Evolutionary conservation across 1,140 invertebrate species (phyloP), one percentile per base, ranked within the genome.

Genomic region (Zaprionus tsacasi): DNA sequence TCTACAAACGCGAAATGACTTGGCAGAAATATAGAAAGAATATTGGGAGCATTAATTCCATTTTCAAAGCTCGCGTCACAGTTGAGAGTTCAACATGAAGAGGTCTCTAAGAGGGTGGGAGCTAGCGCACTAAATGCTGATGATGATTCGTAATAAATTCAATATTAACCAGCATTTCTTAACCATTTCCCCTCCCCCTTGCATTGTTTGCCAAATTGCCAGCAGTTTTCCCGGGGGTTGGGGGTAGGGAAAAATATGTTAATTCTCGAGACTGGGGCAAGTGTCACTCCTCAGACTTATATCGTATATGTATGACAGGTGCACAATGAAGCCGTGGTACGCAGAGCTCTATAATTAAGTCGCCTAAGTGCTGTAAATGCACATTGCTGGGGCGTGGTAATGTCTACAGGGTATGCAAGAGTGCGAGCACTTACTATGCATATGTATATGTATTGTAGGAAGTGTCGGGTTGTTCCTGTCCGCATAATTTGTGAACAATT

Each of bases 401-500:
- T 6, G 17, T 30, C n/a, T 43, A 78, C 72, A 64, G 76, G 76
- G 70, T 79, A 79, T 50, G 25, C 36, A 25, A 40, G 52, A 55
- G 52, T 55, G 52, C 52, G 21, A 55, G 52, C 45, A 50, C 45
- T 55, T 21, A 25, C 45, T 35, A 58, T 25, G 21, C 11, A 36
- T 27, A 76, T 82, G 82, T 80, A 68, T 35, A 6, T 33, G 30
- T 5, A 33, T 5, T 35, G 33, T 35, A 10, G 33, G 27, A 30
- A 87, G 82, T 81, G 71, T 35, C 52, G 70, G 60, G 40, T 10
- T 50, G 81, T 77, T 69, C 76, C 75, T 81, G 65, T 70, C 38
- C 45, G 65, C 70, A 78, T 87, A 87, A 87, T 88, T 87, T 87
- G 83, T 88, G 86, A 89, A 89, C 85, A 90, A 89, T 89, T 89